Conservation (phyloP, 2,797 vertebrate species). For the Schizopygopsis malacanthus region DNA sequence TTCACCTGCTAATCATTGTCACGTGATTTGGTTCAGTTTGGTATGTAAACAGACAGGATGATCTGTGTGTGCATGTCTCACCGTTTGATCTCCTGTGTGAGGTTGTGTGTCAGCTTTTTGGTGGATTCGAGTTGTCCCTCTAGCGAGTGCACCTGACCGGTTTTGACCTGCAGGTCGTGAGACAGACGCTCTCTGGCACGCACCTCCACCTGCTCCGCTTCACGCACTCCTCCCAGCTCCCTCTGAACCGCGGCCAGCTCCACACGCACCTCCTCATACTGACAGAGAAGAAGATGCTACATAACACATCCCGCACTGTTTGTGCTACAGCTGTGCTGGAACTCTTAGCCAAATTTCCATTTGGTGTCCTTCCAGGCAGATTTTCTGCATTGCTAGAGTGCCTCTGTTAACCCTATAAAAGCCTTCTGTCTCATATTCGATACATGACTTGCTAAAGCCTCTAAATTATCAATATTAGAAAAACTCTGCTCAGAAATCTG, state of each 20-base stretch:
- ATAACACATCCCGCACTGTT: neutral
- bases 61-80: constrained; percentile 53
- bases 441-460: neutral
- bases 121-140: constrained; percentile 79
- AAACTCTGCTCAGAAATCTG: neutral
- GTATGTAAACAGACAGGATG: neutral
- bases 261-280: constrained; percentile 77
- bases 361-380: neutral
- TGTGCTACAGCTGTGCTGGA: constrained; percentile 14
- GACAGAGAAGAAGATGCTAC: constrained; percentile 14
- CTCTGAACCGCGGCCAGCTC: constrained; percentile 73
- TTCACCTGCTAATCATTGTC: neutral
- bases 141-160: constrained; percentile 78
- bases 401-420: constrained; percentile 3
- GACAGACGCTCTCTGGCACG: constrained; percentile 69
- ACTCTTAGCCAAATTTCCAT: constrained; percentile 16
- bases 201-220: constrained; percentile 65
- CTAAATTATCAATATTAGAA: neutral
- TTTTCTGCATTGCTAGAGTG: constrained; percentile 9
- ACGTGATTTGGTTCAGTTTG: neutral
- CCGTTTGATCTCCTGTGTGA: constrained; percentile 78
- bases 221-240: constrained; percentile 73
- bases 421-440: neutral
- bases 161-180: constrained; percentile 81
- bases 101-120: constrained; percentile 68